Evolutionary conservation across 2,797 vertebrate species (phyloP), one percentile per base, ranked within the genome.

Genomic region (Rhinatrema bivittatum): DNA sequence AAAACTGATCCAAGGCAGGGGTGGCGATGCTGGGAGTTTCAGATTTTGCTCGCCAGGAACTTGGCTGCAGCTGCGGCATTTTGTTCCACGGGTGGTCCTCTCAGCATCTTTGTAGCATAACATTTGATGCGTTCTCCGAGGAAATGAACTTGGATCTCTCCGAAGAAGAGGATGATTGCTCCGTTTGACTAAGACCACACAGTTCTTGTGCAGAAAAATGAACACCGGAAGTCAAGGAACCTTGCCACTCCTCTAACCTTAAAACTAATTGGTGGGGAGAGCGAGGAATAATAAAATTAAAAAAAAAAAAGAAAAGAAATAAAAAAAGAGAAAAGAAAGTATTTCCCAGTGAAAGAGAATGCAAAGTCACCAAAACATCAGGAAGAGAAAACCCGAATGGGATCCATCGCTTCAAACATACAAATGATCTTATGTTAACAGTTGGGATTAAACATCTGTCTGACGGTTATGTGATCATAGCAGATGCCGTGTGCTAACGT

Each of bases 401-500:
- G 84, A 89, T 78, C 73, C 65, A 69, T 78, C 82, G 87, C 79
- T 84, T 85, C 84, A 88, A 91, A 91, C 84, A 91, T 79, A 90
- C 87, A 91, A 90, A 92, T 84, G 82, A 87, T 91, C 81, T 79
- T 83, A 77, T 88, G 86, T 87, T 89, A 92, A 88, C 90, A 94
- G 87, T 88, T 93, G 90, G 88, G 87, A 79, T 85, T 81, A 80
- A 91, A 92, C 92, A 94, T 93, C 93, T 95, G 91, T 87, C 85
- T 91, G 73, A 72, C 82, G 91, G 89, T 90, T 87, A 85, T 86
- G 89, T 74, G 82, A 83, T 86, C 85, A 68, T 83, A 94, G 80
- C 89, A 93, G 91, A 93, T 91, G 90, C 85, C 88, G 76, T 68
- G 81, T 64, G 65, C 70, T 66, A 68, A 71, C 67, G 75, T 70